These are phyloP conservation scores for Lycorma delicatula DNA, from an alignment of 1,140 invertebrate genomes.

Conservation along the genomic window DNA sequence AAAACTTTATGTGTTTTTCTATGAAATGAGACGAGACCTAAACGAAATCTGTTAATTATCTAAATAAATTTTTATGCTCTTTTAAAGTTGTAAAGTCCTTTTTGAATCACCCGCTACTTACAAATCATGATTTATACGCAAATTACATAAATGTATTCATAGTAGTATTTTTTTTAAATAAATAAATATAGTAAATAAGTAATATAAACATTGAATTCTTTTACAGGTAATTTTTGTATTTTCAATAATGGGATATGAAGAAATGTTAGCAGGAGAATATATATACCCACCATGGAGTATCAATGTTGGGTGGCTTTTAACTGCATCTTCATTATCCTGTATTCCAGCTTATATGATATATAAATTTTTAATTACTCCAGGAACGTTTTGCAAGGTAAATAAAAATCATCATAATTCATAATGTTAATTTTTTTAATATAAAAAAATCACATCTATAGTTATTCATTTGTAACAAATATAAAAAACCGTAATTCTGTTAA, in stretches of 20 bases:
- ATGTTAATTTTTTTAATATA: too few species aligned
- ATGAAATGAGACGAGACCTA: too few species aligned
- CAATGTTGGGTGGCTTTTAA: constrained; percentile 59
- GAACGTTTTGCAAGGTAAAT: constrained; percentile 42
- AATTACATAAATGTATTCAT: not conserved
- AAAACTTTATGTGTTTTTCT: too few species aligned
- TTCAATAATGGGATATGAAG: constrained; percentile 53
- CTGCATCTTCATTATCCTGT: constrained; percentile 59
- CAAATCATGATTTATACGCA: not conserved
- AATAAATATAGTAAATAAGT: too few species aligned
- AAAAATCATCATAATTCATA: not conserved
- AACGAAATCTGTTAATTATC: too few species aligned
- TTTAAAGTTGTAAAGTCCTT: too few species aligned
- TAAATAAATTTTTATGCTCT: too few species aligned
- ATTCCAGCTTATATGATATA: constrained; percentile 59
- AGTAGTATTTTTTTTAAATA: constrained; percentile 15
- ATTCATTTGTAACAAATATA: too few species aligned
- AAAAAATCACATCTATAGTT: too few species aligned
- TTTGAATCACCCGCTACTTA: too few species aligned
- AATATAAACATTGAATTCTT: too few species aligned
- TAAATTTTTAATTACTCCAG: constrained; percentile 45
- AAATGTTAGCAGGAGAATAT: constrained; percentile 54
- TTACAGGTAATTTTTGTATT: constrained; percentile 59
- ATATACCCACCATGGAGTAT: constrained; percentile 60
- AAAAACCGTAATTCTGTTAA: too few species aligned